These are phyloP conservation scores for Charadrius vociferus DNA, from an alignment of 2,113 vertebrate species.

Conservation along the genomic window DNA sequence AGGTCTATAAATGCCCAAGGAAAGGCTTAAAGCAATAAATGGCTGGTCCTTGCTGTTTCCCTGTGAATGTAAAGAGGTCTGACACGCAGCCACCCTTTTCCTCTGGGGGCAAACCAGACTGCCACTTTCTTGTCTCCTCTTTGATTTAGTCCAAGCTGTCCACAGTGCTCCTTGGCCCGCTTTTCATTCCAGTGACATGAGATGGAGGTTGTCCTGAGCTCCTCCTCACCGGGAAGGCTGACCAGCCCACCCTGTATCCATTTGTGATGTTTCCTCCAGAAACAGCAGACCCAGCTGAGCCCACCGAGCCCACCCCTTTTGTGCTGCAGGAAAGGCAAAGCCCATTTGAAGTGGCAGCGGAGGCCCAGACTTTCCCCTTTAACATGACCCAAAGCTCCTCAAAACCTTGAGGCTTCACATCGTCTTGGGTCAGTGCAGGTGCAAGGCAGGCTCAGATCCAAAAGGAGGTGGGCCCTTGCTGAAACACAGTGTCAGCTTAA, in stretches of 20 bases:
- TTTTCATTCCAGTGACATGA: neutral
- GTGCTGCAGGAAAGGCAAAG: neutral
- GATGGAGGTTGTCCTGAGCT: neutral
- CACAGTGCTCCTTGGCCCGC: neutral
- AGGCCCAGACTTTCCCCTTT: neutral
- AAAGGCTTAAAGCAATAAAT: neutral
- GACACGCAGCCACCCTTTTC: neutral
- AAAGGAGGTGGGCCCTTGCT: neutral
- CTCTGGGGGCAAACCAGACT: neutral
- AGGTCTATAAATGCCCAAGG: neutral
- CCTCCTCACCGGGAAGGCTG: neutral
- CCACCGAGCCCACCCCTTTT: neutral
- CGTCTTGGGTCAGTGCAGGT: neutral
- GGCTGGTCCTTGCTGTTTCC: neutral
- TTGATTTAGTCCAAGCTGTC: neutral
- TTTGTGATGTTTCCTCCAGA: neutral
- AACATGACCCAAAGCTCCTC: neutral
- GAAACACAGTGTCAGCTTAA: neutral
- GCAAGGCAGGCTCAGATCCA: neutral
- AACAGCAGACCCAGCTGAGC: neutral
- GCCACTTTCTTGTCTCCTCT: neutral
- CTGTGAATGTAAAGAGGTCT: neutral
- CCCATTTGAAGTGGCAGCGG: neutral
- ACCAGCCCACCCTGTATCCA: rapidly evolving
- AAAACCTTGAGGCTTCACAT: neutral